phyloP scores from a whole-genome alignment of 2,797 vertebrate species.

The Psittacula derbiana region DNA sequence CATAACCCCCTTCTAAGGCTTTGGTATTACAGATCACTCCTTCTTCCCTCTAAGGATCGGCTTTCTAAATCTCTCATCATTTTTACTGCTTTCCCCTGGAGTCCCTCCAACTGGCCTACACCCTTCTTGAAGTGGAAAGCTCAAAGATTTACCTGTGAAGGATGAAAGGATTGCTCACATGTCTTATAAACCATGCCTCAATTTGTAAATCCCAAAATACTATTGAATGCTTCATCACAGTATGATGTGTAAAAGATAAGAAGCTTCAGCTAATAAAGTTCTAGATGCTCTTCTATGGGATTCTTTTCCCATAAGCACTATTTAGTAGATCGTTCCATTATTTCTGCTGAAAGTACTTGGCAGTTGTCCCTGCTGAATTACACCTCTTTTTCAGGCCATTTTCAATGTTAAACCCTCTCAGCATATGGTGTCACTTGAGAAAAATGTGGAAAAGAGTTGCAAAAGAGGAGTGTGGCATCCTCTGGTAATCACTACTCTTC shows the following conservation, averaged over 20 bases:
- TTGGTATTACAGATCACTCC: not conserved
- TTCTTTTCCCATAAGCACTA: not conserved
- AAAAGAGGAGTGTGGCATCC: not conserved
- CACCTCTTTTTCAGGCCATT: not conserved
- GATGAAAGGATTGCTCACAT: slow-evolving; percentile 5
- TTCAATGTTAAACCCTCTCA: not conserved
- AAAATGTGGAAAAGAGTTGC: not conserved
- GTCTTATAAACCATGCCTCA: not conserved
- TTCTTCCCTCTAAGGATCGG: not conserved
- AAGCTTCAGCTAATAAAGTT: not conserved
- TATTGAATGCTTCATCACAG: not conserved
- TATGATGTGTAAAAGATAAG: not conserved
- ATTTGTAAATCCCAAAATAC: not conserved
- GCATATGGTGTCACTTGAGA: not conserved
- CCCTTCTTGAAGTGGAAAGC: slow-evolving; percentile 9
- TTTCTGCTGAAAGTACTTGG: not conserved
- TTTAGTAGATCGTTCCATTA: not conserved
- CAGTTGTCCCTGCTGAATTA: not conserved
- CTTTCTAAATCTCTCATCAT: slow-evolving; percentile 22
- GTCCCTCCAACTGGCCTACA: not conserved
- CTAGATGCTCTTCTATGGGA: not conserved
- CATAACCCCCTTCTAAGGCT: not conserved
- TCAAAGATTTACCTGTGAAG: slow-evolving; percentile 27
- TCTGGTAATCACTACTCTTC: not conserved
- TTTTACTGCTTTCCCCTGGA: not conserved